Base-by-base conservation (phyloP, 1,140 invertebrate genomes). In the Solen grandis region DNA sequence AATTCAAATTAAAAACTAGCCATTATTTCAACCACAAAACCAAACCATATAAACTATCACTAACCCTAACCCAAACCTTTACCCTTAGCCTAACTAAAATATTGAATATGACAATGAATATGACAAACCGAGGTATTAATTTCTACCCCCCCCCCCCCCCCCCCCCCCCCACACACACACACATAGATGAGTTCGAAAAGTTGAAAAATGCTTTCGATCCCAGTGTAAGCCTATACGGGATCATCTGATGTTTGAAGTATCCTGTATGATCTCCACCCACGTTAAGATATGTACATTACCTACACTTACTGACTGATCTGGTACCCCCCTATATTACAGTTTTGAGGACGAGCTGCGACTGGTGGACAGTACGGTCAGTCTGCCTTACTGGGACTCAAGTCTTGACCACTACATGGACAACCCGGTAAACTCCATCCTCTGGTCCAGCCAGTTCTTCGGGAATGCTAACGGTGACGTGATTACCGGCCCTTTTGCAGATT, bases 361-460 rank as follows among this genome's bases (percentile, higher is more conserved):
- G 19, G 73, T 70, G 27, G 80, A 81, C 27, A 73, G 75, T 4
- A 59, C 72, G 8, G 66, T 91, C 3, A 85, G 87, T 22, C 65
- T 92, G 10, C 92, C 92, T 5, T 92, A 91, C 84, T 92, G 90
- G 90, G 91, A 92, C 65, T 81, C 69, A 19, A 87, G 85, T 0
- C 46, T 92, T 27, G 91, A 92, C 76, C 57, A 72, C 5, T 85
- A 84, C 59, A 69, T 92, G 27, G 85, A 87, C 0, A 84, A 91
- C 78, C 68, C 80, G 16, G 85, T 87, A 4, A 83, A 90, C 46
- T 92, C 92, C 2, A 84, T 90, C 41, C 70, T 92, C 31, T 92
- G 90, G 80, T 85, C 84, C 31, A 36, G 68, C 0, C 54, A 86
- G 10, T 89, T 93, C 73, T 60, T 92, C 31, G 92, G 92, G 1